Evolutionary conservation across 1,140 invertebrate species (phyloP), one percentile per base, ranked within the genome.

Genomic region (Macrotrachela quadricornifera): DNA sequence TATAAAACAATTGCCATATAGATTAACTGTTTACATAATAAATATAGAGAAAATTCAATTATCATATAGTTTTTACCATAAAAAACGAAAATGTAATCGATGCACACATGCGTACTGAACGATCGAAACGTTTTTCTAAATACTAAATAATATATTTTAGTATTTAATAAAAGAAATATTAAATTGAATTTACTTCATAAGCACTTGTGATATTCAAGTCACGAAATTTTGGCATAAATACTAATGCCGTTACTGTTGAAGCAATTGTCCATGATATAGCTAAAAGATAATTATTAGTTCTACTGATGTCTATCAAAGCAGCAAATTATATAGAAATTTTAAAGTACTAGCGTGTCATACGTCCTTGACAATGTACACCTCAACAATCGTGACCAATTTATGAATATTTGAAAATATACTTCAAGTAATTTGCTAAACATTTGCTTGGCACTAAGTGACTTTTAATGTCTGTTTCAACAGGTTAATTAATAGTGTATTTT

Each of bases 1-100:
- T 86, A 85, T 1, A 92, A 82, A 6, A 87, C 84, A 2, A 94
- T 84, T 3, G 85, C 82, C 45, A 86, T 86, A 65, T 91, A 92
- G 38, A 91, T 69, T 56, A 85, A 55, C 65, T 67, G 53, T 6
- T 18, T 9, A 42, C 16, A 41, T 40, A 48, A 16, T 16, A 38
- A 47, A 46, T 10, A 30, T n/a, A 21, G 14, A 30, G 21, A 30
- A 4, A 30, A 30, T 2, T 4, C 2, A 30, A 30, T 30, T 2
- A 30, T 8, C 8, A 30, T 30, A 16, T 3, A 10, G 14, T 43
- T 48, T 6, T 12, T 18, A 54, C 52, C 53, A 54, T 54, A 43
- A 49, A 38, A 21, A 54, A 30, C n/a, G 39, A 48, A 38, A 54
- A 54, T 13, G 49, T 46, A 47, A 37, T 43, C 10, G 53, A 54